phyloP scores from a whole-genome alignment of 1,140 invertebrate genomes.

The Tribolium castaneum region DNA sequence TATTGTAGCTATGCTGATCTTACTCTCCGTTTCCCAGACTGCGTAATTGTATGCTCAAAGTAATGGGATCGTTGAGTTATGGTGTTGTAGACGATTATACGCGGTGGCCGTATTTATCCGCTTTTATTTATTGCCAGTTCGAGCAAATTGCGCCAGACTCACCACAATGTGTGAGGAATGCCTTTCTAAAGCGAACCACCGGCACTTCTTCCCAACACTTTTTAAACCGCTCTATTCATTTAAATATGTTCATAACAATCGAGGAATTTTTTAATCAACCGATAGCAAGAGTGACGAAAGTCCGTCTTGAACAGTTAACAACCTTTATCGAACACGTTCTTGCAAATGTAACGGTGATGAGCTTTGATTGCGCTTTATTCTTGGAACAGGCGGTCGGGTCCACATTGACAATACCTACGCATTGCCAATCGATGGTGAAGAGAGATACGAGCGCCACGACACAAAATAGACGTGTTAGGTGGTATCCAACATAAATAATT shows the following conservation, averaged over 20 bases:
- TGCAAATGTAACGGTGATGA: constrained; percentile 13
- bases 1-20: constrained; percentile 49
- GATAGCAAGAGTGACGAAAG: too few species aligned
- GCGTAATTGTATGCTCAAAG: constrained; percentile 47
- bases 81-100: constrained; percentile 48
- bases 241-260: too few species aligned
- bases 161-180: constrained; percentile 15
- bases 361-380: constrained; percentile 23
- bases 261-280: too few species aligned
- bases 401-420: constrained; percentile 30
- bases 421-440: constrained; percentile 35
- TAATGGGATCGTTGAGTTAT: constrained; percentile 45
- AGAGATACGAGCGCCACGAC: constrained; percentile 26
- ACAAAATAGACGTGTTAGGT: constrained; percentile 43
- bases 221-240: too few species aligned
- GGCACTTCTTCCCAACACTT: too few species aligned
- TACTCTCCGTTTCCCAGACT: constrained; percentile 38
- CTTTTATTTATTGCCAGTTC: constrained; percentile 44
- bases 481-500: constrained; percentile 42
- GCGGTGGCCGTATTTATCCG: constrained; percentile 50
- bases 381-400: constrained; percentile 15
- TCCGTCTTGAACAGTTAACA: too few species aligned
- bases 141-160: constrained; percentile 38
- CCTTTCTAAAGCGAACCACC: not conserved
- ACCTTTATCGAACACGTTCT: not conserved